Evolutionary conservation across 2,113 vertebrate genomes (phyloP).

Genomic region (Solea senegalensis): DNA sequence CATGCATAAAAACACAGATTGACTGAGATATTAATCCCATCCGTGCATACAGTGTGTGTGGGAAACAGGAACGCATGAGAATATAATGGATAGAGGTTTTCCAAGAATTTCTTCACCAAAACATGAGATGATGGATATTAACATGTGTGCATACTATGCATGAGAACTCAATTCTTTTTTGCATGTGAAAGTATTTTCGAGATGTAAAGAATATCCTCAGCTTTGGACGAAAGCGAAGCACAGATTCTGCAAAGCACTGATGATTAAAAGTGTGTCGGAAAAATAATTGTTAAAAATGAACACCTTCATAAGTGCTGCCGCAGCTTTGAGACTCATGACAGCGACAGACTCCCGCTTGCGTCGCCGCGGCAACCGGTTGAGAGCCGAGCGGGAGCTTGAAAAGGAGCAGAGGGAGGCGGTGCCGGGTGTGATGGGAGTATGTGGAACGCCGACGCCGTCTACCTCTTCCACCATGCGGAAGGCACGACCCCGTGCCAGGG

Average conservation of each 20-base stretch:
- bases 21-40: neutral
- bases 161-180: neutral
- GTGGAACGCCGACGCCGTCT: slow-evolving; percentile 87
- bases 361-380: slow-evolving; percentile 88
- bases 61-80: neutral
- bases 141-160: neutral
- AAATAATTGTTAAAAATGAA: neutral
- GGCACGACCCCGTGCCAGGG: slow-evolving; percentile 91
- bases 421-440: slow-evolving; percentile 89
- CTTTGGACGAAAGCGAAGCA: neutral
- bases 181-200: neutral
- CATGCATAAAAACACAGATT: slow-evolving; percentile 5
- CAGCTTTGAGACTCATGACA: slow-evolving; percentile 96
- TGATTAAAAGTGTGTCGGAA: neutral
- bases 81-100: neutral
- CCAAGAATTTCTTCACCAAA: neutral
- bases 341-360: slow-evolving; percentile 96
- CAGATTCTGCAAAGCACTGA: slow-evolving; percentile 13
- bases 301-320: slow-evolving; percentile 92
- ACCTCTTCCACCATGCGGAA: slow-evolving; percentile 92
- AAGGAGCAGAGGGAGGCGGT: slow-evolving; percentile 94
- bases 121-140: neutral
- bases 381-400: slow-evolving; percentile 94
- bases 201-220: too few species aligned
- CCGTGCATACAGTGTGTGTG: neutral